Evolutionary conservation across 2,888 invertebrate species (phyloP), one percentile per base, ranked within the genome.

Genomic region (Acrobasis repandana): DNA sequence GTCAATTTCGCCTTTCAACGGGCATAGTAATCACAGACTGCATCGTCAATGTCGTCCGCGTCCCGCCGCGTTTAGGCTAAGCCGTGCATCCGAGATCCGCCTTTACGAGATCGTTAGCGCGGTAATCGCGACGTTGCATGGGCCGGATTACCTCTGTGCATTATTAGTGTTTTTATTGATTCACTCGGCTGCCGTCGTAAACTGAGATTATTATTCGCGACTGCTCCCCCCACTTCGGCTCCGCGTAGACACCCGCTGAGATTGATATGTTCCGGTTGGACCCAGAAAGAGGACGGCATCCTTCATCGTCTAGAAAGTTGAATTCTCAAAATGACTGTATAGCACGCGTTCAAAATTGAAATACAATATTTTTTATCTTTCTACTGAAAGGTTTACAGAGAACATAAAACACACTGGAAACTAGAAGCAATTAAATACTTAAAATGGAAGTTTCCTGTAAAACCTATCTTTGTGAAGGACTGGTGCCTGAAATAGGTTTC

Each of bases 91-190:
- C 88, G 84, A 85, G 86, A 90, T 89, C 88, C 88, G 85, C 77
- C 82, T 91, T 92, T 91, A 92, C 88, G 91, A 92, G 85, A 89
- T 90, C 91, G 90, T 91, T 90, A 90, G 90, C 84, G 89, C 84
- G 80, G 90, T 90, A 90, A 90, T 90, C 90, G 86, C 88, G 85
- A 80, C 82, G 85, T 81, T 90, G 91, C 90, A 91, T 85, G 88
- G 80, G 75, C 83, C 82, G 88, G 91, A 88, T 92, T 90, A 91
- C 87, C 86, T 82, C 85, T 86, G 88, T 90, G 92, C 92, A 92
- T 92, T 92, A 92, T 92, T 92, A 92, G 92, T 91, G 92, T 92
- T 92, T 92, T 92, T 92, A 92, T 92, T 92, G 92, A 92, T 92
- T 92, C 90, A 88, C 90, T 91, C 91, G 92, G 91, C 85, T 87